These are phyloP conservation scores for Onthophagus taurus DNA, from an alignment of 1,140 invertebrate genomes.

Conservation along the genomic window DNA sequence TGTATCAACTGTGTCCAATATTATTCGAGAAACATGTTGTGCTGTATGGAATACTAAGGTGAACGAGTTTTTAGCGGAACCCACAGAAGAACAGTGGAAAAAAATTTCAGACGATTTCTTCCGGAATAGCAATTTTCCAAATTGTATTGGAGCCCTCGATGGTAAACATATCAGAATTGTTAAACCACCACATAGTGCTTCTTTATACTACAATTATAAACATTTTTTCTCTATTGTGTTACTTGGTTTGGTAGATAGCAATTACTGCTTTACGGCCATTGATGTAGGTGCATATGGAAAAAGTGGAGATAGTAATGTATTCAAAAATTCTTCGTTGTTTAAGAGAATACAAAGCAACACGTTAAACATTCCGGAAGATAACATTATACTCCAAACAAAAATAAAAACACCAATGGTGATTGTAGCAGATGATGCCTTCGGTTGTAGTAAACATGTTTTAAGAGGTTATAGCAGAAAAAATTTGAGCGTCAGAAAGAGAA, in stretches of 20 bases:
- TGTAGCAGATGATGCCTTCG: constrained; percentile 40
- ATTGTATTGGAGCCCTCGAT: constrained; percentile 31
- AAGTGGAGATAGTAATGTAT: constrained; percentile 34
- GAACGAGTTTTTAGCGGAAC: constrained; percentile 3
- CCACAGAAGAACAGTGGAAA: constrained; percentile 16
- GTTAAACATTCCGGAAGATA: constrained; percentile 1
- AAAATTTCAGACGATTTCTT: constrained; percentile 23
- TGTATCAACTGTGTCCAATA: background rate
- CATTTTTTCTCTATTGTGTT: constrained; percentile 35
- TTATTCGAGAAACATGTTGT: constrained; percentile 7
- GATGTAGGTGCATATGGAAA: constrained; percentile 38
- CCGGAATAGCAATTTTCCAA: constrained; percentile 28
- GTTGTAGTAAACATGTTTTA: constrained; percentile 31
- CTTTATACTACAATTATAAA: constrained; percentile 31
- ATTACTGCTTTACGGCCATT: constrained; percentile 35
- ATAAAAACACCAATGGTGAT: constrained; percentile 17
- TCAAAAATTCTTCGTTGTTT: constrained; percentile 10
- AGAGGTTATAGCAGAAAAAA: constrained; percentile 35
- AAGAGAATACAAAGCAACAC: background rate
- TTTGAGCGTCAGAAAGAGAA: constrained; percentile 29
- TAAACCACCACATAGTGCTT: constrained; percentile 26
- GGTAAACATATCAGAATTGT: constrained; percentile 37
- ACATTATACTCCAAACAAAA: constrained; percentile 1
- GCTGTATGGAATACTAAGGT: constrained; percentile 4
- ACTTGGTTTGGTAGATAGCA: constrained; percentile 33